Evolutionary conservation across 2,888 invertebrate species (phyloP).

Genomic region (Drosophila formosana): DNA sequence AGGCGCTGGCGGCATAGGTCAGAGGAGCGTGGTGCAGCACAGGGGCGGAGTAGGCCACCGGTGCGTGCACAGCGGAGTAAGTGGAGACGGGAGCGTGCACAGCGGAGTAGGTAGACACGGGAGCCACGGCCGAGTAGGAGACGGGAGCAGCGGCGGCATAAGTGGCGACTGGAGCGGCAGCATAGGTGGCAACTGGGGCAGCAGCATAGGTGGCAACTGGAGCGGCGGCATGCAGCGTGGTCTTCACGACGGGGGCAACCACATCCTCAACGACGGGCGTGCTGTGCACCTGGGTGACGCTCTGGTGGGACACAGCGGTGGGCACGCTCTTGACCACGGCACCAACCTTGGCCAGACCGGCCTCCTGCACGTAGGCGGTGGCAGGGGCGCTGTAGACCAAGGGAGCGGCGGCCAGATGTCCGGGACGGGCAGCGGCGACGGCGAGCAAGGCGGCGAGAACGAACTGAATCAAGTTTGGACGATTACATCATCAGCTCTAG

Average conservation of each 20-base stretch:
- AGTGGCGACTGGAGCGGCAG: constrained; percentile 41
- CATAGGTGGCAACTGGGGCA: constrained; percentile 21
- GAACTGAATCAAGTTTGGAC: constrained; percentile 34
- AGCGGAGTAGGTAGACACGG: constrained; percentile 31
- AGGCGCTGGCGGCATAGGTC: constrained; percentile 71
- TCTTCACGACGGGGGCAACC: constrained; percentile 78
- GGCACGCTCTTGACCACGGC: constrained; percentile 85
- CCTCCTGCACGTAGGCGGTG: constrained; percentile 74
- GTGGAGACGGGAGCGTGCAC: constrained; percentile 30
- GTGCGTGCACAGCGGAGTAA: constrained; percentile 41
- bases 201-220: constrained; percentile 33
- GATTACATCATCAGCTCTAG: not conserved
- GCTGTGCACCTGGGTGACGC: constrained; percentile 86
- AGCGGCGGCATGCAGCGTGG: constrained; percentile 70
- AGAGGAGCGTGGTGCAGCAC: constrained; percentile 63
- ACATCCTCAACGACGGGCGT: constrained; percentile 81
- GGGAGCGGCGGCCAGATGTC: constrained; percentile 66
- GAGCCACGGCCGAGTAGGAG: constrained; percentile 37
- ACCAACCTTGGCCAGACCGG: constrained; percentile 81
- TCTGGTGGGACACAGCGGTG: constrained; percentile 86
- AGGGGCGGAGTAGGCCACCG: constrained; percentile 40
- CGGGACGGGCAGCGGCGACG: constrained; percentile 83
- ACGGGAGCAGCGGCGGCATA: constrained; percentile 26
- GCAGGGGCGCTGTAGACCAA: constrained; percentile 70
- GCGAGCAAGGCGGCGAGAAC: constrained; percentile 82